Conservation (phyloP, 2,797 vertebrate species). For the Artibeus lituratus region DNA sequence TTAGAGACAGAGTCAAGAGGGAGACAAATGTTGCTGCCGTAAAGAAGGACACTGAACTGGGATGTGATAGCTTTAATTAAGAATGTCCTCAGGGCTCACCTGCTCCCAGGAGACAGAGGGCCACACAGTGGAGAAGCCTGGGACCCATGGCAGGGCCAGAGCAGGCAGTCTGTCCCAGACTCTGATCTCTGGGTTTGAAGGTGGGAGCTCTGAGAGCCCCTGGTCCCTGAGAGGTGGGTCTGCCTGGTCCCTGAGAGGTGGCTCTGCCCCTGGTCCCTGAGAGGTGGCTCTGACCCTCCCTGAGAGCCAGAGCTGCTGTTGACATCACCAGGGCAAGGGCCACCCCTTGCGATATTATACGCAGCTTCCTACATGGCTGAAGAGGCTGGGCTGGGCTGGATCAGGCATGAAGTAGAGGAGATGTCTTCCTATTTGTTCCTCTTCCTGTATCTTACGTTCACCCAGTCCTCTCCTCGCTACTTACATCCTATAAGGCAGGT, state of each 20-base stretch:
- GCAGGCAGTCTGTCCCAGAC: neutral
- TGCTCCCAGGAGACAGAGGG: slow-evolving; percentile 26
- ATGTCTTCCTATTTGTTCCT: neutral
- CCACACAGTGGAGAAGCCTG: neutral
- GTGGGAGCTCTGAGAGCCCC: neutral
- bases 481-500: neutral
- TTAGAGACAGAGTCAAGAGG: neutral
- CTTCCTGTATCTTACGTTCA: neutral
- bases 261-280: neutral
- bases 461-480: neutral
- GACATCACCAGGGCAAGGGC: neutral
- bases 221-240: neutral
- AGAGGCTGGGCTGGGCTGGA: too few relatives aligned
- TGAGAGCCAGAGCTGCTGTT: neutral
- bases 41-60: neutral
- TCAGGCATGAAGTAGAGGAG: neutral
- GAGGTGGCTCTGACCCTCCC: neutral
- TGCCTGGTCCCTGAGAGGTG: neutral
- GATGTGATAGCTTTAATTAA: neutral
- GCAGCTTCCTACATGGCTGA: neutral
- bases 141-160: neutral
- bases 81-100: neutral
- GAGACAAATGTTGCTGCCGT: neutral
- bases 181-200: neutral
- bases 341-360: neutral